Base-by-base conservation (phyloP, 2,888 invertebrate genomes). In the Acheta domesticus region DNA sequence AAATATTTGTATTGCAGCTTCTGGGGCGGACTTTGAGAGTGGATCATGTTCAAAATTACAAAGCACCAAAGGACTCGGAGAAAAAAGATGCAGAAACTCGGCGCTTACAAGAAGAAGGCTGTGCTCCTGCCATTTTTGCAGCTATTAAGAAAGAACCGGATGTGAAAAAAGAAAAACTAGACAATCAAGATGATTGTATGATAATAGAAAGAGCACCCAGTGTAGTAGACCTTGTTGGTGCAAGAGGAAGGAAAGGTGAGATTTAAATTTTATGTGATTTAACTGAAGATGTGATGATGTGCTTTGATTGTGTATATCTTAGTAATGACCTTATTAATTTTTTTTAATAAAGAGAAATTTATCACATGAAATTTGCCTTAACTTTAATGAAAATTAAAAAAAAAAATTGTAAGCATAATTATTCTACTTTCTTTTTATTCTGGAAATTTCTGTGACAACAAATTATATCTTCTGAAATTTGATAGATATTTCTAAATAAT, bases 41-140 rank as follows among this genome's bases (percentile, higher is more conserved):
- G 0, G 99, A 99, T 86, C 99, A 99, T 87, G 98, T 98, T 79
- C 91, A 94, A 82, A 93, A 97, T 85, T 99, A 99, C 86, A 94
- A 95, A 86, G 93, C 94, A 5, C 99, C 99, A 0, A 96, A 96
- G 86, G 96, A 96, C 85, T 92, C 93, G 14, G 94, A 94, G 76
- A 93, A 94, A 86, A 89, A 90, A 76, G 87, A 91, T 81, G 95
- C 95, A 84, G 93, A 93, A 81, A 93, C 93, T 74, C 92, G 91
- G 84, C 89, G 89, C 79, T 88, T 98, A 12, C 91, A 95, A 83
- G 89, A 90, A 84, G 94, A 96, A 86, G 98, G 97, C 0, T 96
- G 96, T 89, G 97, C 94, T 12, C 96, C 96, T 80, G 89, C 75
- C 12, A 0, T 20, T 75, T 16, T n/a, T 14, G 86, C 36, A n/a